Evolutionary conservation across 2,113 vertebrate species (phyloP).

Genomic region (Phaethon lepturus): DNA sequence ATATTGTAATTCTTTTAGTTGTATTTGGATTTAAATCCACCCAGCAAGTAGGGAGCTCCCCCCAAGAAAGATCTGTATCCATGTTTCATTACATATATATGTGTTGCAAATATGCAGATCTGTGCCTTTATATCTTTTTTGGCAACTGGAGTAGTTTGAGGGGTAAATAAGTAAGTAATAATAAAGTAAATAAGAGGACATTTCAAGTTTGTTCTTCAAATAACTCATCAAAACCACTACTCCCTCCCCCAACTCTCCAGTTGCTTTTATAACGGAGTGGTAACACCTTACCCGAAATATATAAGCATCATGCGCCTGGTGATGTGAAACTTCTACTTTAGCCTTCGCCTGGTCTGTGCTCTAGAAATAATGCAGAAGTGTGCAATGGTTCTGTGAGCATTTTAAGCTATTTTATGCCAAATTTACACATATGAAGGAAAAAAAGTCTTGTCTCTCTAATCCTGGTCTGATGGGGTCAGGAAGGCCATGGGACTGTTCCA

Average conservation of each 20-base stretch:
- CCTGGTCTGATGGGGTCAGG: not conserved
- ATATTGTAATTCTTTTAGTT: not conserved
- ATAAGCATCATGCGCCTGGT: accelerated
- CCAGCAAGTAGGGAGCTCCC: not conserved
- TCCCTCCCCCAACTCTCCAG: not conserved
- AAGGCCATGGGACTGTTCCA: not conserved
- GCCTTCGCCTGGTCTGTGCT: not conserved
- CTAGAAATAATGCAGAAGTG: not conserved
- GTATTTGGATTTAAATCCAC: not conserved
- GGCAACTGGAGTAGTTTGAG: not conserved
- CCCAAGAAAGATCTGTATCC: not conserved
- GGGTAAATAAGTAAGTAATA: too few relatives aligned
- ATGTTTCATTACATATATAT: not conserved
- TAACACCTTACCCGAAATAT: not conserved
- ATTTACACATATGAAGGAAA: not conserved
- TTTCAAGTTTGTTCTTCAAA: not conserved
- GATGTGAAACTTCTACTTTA: not conserved
- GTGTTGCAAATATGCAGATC: not conserved
- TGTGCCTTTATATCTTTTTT: not conserved
- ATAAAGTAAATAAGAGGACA: not conserved
- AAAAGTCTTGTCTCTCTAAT: not conserved
- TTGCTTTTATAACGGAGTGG: not conserved
- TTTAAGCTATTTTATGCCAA: not conserved
- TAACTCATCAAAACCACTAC: not conserved
- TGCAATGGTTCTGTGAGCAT: not conserved